A percentile compares a stretch with the other conserved stretches of the same genome.
Evolutionary conservation across 2,797 vertebrate species (phyloP).

Genomic region (Leptoclinus maculatus): DNA sequence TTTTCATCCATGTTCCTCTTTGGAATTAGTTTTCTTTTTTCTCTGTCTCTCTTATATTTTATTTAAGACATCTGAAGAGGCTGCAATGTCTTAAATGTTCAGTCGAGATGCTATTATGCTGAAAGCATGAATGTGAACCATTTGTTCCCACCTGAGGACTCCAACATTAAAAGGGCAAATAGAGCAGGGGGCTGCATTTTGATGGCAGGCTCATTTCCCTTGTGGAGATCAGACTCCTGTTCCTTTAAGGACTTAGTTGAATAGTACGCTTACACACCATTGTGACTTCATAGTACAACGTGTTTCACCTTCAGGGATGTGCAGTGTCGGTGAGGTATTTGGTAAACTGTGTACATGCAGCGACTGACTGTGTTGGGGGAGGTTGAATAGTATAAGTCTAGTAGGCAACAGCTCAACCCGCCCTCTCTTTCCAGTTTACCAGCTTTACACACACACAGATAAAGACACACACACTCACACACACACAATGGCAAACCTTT

Average conservation of each 20-base stretch:
- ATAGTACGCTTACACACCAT: conserved; percentile 12
- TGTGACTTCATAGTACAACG: conserved; percentile 16
- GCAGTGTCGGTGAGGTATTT: conserved; percentile 29
- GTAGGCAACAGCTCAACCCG: conserved; percentile 42
- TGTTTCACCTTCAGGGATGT: conserved; percentile 31
- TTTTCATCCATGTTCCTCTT: neutral
- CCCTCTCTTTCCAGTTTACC: conserved; percentile 37
- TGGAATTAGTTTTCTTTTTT: neutral
- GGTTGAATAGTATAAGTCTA: conserved; percentile 45
- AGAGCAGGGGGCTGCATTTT: conserved; percentile 11
- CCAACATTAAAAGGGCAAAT: conserved; percentile 19
- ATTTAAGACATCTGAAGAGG: neutral
- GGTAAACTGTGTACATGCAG: conserved; percentile 45
- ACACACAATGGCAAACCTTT: conserved; percentile 63
- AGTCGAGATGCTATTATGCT: conserved; percentile 12
- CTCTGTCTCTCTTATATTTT: neutral
- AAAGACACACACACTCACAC: conserved; percentile 30
- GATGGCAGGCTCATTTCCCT: conserved; percentile 5
- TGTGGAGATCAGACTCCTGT: conserved; percentile 8
- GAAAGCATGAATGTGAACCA: neutral
- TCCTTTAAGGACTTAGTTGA: conserved; percentile 22
- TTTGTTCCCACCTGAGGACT: conserved; percentile 14
- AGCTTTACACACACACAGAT: conserved; percentile 24
- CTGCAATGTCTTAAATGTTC: neutral
- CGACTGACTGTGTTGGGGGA: conserved; percentile 34